A percentile compares a stretch with the other conserved stretches of the same genome.
phyloP scores from a whole-genome alignment of 2,888 invertebrate species.

The Daptonema setosum region DNA sequence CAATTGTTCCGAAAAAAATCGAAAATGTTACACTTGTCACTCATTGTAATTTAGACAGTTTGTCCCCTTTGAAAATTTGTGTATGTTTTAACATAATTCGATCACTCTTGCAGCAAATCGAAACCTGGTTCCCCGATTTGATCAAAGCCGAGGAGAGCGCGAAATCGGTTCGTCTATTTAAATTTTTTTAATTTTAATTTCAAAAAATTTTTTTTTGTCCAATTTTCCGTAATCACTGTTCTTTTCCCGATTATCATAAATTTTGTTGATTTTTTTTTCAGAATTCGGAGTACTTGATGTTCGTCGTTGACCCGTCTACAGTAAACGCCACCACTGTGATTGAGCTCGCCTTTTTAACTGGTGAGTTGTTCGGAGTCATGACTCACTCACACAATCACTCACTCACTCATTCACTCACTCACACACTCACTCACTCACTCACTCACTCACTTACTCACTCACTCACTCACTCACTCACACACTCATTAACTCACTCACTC shows the following conservation, averaged over 20 bases:
- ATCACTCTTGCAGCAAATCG: constrained; percentile 3
- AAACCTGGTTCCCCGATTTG: background rate
- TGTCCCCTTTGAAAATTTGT: too few species aligned
- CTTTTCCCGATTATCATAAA: background rate
- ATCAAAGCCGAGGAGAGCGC: constrained; percentile 4
- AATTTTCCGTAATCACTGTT: background rate
- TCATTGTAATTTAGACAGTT: too few species aligned
- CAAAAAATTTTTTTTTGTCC: background rate
- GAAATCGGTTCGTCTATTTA: background rate
- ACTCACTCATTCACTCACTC: too few species aligned
- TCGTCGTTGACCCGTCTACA: constrained; percentile 3
- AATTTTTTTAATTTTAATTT: background rate
- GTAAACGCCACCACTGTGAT: background rate
- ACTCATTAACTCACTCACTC: too few species aligned
- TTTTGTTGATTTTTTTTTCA: background rate
- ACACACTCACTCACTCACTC: too few species aligned
- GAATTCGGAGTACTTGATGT: background rate
- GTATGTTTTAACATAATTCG: too few species aligned
- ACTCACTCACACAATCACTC: too few species aligned
- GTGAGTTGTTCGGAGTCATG: too few species aligned
- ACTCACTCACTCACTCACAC: too few species aligned
- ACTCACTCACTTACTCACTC: too few species aligned
- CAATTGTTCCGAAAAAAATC: too few species aligned
- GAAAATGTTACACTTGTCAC: too few species aligned
- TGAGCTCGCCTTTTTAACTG: constrained; percentile 3